Conservation (phyloP, 2,888 invertebrate genomes). For the Diarsia dahlii region DNA sequence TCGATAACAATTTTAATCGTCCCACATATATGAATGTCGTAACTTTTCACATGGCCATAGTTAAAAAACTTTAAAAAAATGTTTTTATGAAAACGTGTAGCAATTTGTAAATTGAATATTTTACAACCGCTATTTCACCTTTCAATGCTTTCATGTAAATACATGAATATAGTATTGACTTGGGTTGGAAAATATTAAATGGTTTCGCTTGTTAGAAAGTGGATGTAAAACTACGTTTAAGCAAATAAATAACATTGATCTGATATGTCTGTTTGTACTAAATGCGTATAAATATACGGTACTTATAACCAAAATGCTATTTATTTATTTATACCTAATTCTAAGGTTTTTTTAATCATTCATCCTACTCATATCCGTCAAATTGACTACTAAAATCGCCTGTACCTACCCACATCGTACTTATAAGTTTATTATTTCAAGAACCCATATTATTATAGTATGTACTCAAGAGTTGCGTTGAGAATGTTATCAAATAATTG, state of each 20-base stretch:
- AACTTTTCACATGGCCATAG: conserved; percentile 39
- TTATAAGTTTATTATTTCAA: too few species aligned
- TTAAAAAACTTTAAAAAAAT: conserved; percentile 40
- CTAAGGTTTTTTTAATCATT: too few species aligned
- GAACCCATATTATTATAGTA: not conserved
- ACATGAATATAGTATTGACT: conserved; percentile 35
- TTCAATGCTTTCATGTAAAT: conserved; percentile 56
- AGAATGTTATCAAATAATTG: conserved; percentile 39
- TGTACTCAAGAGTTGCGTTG: not conserved
- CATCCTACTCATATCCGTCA: conserved; percentile 23
- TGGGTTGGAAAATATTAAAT: conserved; percentile 30
- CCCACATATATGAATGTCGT: conserved; percentile 37
- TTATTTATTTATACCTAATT: too few species aligned
- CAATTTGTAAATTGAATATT: conserved; percentile 60
- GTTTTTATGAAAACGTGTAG: conserved; percentile 44
- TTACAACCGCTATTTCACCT: conserved; percentile 51
- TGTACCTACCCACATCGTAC: not conserved
- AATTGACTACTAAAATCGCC: conserved; percentile 19
- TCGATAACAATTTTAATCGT: conserved; percentile 42
- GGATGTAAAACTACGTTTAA: not conserved
- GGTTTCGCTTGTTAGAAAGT: conserved; percentile 4
- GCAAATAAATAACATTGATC: too few species aligned
- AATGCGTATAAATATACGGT: too few species aligned
- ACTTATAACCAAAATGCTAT: too few species aligned
- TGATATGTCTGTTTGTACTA: too few species aligned